Base-by-base conservation (phyloP, 2,113 vertebrate species). In the Malurus cyaneus region DNA sequence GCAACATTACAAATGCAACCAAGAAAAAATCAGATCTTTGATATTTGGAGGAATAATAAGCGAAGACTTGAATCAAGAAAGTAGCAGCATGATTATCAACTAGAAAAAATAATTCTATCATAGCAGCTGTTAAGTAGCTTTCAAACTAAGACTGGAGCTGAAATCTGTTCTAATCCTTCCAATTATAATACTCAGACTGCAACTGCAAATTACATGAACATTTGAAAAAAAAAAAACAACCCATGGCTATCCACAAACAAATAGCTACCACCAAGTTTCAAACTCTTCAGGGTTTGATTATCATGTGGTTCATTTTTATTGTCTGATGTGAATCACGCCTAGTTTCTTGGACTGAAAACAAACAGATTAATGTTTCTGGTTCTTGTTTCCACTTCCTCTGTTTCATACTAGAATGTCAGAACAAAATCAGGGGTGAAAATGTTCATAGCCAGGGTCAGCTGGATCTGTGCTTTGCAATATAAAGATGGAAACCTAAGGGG, bases 21-120 rank as follows among this genome's bases (percentile, higher is more conserved):
- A 88, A 77, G 34, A 46, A 54, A 36, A 34, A 60, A 44, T 12
- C 31, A 88, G 47, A 49, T 97, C 96, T 98, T 87, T 76, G 18
- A 36, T 11, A 57, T 73, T 60, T 66, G 25, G 56, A 79, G 41
- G 59, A 34, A 12, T 1, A 77, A 11, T 9, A 44, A 73, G 44
- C 21, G 61, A 88, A 65, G 89, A 66, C 11, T 64, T 73, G 28
- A 83, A 54, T 52, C 20, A 66, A 18, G 17, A 67, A 36, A 73
- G 20, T 24, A 83, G 25, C 3, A 2, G 11, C 18, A 49, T 36
- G 29, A 25, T n/a, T 71, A 23, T 64, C 49, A 81, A 47, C 25
- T 19, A 36, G 46, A 5, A 69, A 47, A 54, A 92, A 89, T n/a
- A 76, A 82, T 82, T 67, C 29, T 65, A 74, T 6, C 14, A n/a